phyloP scores from a whole-genome alignment of 2,113 vertebrate genomes.

The Sitta europaea region DNA sequence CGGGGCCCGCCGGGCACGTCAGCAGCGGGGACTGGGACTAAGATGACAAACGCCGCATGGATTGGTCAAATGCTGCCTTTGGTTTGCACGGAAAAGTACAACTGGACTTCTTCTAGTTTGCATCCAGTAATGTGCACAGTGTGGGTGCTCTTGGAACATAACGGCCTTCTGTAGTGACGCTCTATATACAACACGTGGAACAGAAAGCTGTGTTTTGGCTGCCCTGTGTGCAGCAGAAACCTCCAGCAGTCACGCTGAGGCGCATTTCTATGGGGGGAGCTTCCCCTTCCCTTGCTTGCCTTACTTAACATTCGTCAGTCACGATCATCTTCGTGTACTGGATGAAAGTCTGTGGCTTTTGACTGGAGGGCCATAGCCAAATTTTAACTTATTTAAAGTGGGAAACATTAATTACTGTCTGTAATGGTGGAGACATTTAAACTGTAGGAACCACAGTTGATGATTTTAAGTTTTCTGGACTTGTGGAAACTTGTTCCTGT shows the following conservation, averaged over 20 bases:
- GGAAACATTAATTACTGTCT: not conserved
- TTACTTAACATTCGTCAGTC: not conserved
- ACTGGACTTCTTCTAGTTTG: fast-evolving
- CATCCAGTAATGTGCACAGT: fast-evolving
- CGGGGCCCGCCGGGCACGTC: too few relatives aligned
- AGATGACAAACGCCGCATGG: fast-evolving
- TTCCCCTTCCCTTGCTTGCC: not conserved
- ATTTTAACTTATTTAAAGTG: not conserved
- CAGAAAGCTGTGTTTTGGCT: not conserved
- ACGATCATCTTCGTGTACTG: fast-evolving
- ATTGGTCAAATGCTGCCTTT: not conserved
- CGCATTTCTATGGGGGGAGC: fast-evolving
- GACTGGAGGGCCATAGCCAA: not conserved
- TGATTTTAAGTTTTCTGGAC: not conserved
- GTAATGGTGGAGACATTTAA: not conserved
- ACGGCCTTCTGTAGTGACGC: fast-evolving
- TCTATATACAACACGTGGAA: fast-evolving
- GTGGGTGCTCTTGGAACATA: fast-evolving
- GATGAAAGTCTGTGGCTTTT: not conserved
- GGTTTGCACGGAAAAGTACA: not conserved
- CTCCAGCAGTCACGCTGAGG: not conserved
- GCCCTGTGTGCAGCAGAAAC: fast-evolving
- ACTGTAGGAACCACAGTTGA: not conserved
- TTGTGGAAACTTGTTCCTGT: not conserved
- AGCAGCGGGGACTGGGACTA: fast-evolving